Percentiles rank a stretch among this genome's conserved stretches.
Conservation (phyloP, 2,888 invertebrate genomes). For the Drosophila cognata region DNA sequence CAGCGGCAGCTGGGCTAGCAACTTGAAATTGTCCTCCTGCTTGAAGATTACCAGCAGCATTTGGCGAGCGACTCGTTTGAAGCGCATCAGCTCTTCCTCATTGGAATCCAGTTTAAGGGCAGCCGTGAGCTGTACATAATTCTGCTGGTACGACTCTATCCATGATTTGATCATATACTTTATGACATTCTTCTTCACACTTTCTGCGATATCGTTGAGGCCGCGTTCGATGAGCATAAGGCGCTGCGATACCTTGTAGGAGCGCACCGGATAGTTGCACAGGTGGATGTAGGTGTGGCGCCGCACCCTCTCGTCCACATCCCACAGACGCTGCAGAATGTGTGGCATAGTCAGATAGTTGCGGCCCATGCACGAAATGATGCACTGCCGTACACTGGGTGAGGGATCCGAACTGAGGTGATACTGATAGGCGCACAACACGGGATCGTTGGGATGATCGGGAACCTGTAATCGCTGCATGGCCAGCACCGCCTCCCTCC, state of each 20-base stretch:
- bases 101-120: constrained; percentile 90
- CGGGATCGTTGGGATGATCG: constrained; percentile 89
- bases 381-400: constrained; percentile 89
- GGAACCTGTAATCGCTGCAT: constrained; percentile 93
- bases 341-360: constrained; percentile 89
- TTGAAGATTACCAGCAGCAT: constrained; percentile 87
- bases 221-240: constrained; percentile 88
- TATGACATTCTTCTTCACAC: constrained; percentile 85
- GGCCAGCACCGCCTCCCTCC: constrained; percentile 92
- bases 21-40: constrained; percentile 84
- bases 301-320: constrained; percentile 92
- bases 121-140: constrained; percentile 90
- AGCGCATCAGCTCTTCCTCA: constrained; percentile 88
- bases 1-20: constrained; percentile 85
- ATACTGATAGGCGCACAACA: constrained; percentile 90
- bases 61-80: constrained; percentile 86
- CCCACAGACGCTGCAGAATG: constrained; percentile 90
- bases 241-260: constrained; percentile 88
- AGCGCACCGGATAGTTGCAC: constrained; percentile 84
- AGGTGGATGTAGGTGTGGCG: constrained; percentile 85
- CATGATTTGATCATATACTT: constrained; percentile 89
- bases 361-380: constrained; percentile 90
- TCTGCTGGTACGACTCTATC: constrained; percentile 90
- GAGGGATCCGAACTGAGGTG: constrained; percentile 91
- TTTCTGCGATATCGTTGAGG: constrained; percentile 87